phyloP scores from a whole-genome alignment of 2,888 invertebrate genomes.

The Pseudococcus viburni region DNA sequence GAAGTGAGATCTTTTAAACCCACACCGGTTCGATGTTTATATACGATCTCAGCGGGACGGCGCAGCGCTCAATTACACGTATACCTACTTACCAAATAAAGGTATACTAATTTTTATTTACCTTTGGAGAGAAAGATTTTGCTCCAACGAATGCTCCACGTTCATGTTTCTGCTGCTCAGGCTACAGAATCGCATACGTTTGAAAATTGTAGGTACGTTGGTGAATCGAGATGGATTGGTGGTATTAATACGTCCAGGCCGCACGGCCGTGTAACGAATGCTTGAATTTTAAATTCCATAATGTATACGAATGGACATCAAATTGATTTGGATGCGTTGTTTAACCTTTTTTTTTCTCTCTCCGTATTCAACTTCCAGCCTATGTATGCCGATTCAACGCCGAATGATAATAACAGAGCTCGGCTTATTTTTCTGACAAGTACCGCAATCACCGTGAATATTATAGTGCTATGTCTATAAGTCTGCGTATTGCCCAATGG shows the following conservation, averaged over 20 bases:
- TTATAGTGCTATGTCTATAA: constrained; percentile 24
- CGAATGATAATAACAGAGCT: constrained; percentile 56
- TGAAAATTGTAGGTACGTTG: background rate
- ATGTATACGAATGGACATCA: constrained; percentile 43
- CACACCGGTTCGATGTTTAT: constrained; percentile 59
- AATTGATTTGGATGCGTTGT: constrained; percentile 44
- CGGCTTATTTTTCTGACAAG: constrained; percentile 52
- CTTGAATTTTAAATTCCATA: constrained; percentile 39
- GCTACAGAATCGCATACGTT: constrained; percentile 13
- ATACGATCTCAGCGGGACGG: constrained; percentile 51
- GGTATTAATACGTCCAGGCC: background rate
- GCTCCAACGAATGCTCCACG: background rate
- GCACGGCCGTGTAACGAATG: background rate
- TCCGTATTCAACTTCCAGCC: background rate
- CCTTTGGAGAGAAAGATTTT: background rate
- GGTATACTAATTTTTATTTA: constrained; percentile 59
- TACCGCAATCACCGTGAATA: constrained; percentile 50
- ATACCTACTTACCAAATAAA: constrained; percentile 64
- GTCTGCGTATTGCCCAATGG: constrained; percentile 15
- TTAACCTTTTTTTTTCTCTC: constrained; percentile 31
- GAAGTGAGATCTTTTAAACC: constrained; percentile 62
- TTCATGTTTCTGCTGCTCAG: background rate
- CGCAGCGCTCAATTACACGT: constrained; percentile 46
- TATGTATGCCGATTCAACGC: constrained; percentile 36
- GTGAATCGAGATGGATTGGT: constrained; percentile 12